Evolutionary conservation across 1,140 invertebrate species (phyloP), one percentile per base, ranked within the genome.

Genomic region (Pseudomyrmex sp.): DNA sequence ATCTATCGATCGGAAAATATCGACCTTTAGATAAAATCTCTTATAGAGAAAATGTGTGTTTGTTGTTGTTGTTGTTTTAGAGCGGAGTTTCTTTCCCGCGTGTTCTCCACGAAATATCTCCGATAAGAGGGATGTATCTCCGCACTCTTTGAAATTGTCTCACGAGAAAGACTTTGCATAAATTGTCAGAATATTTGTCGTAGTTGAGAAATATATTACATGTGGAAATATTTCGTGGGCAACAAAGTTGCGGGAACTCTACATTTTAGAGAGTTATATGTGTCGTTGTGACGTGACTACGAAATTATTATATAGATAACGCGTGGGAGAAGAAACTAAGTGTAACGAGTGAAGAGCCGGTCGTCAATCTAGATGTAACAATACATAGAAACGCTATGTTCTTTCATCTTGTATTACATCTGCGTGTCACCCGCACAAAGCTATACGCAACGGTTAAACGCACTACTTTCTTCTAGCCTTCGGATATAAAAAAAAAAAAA

Each of bases 211-310:
- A 18, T 3, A 1, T 35, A 50, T 35, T 18, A n/a, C 20, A 68
- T 56, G 54, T 68, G 23, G n/a, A 56, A 44, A 26, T 48, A 69
- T 56, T 69, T 12, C 62, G 13, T 58, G 52, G 35, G 13, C 9
- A 66, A 77, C 50, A 58, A 35, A 35, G 8, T 13, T 79, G n/a
- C 65, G 18, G 1, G 15, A 48, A 50, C 18, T 59, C 1, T 66
- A 18, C 48, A 5, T 69, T 20, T 79, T 77, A 87, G 72, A 87
- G 12, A 86, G 56, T 79, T 83, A 83, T 79, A 79, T 65, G 46
- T 68, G 15, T 79, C 70, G 77, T 86, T 86, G 73, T 86, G 48
- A 83, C 8, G 58, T 73, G 66, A 52, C 44, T 83, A 68, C 56
- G 48, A 72, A 73, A 48, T 50, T 86, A 35, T 86, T 83, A 9